A percentile compares a stretch with the other conserved stretches of the same genome.
Conservation (phyloP, 2,797 vertebrate species). For the Glossophaga mutica region DNA sequence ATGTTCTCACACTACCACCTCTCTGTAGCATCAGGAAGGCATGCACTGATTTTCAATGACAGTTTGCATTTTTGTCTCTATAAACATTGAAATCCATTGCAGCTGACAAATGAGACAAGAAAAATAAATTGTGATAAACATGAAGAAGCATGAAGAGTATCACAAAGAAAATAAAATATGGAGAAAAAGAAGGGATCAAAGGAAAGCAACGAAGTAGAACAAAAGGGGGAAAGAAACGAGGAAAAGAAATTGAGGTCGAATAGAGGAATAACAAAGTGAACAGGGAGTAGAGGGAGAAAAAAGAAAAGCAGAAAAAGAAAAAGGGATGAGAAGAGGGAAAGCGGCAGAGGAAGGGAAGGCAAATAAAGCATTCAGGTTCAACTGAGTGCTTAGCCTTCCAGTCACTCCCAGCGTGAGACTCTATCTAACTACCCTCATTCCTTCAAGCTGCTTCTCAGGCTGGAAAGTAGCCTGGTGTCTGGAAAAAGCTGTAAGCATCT, state of each 20-base stretch:
- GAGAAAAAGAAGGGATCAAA: background rate
- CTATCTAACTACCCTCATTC: constrained; percentile 77
- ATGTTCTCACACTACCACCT: background rate
- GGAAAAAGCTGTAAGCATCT: constrained; percentile 81
- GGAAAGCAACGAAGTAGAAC: background rate
- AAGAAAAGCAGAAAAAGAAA: background rate
- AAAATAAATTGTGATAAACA: background rate
- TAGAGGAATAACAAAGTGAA: background rate
- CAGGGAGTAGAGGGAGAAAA: background rate
- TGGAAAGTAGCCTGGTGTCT: constrained; percentile 80
- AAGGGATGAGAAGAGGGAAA: background rate
- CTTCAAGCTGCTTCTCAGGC: constrained; percentile 73
- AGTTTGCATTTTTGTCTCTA: background rate
- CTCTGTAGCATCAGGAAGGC: background rate
- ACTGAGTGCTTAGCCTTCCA: constrained; percentile 54
- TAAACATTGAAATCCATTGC: constrained; percentile 2
- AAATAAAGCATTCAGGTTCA: background rate
- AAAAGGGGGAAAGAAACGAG: background rate
- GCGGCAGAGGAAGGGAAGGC: background rate
- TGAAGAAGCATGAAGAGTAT: background rate
- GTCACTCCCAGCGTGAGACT: constrained; percentile 45
- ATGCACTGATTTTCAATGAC: background rate
- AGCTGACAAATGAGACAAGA: constrained; percentile 28
- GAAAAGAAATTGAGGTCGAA: background rate
- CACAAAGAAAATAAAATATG: rapidly evolving